A percentile compares a stretch with the other conserved stretches of the same genome.
phyloP scores from a whole-genome alignment of 2,888 invertebrate genomes.

The Cosmorhoe ocellata region DNA sequence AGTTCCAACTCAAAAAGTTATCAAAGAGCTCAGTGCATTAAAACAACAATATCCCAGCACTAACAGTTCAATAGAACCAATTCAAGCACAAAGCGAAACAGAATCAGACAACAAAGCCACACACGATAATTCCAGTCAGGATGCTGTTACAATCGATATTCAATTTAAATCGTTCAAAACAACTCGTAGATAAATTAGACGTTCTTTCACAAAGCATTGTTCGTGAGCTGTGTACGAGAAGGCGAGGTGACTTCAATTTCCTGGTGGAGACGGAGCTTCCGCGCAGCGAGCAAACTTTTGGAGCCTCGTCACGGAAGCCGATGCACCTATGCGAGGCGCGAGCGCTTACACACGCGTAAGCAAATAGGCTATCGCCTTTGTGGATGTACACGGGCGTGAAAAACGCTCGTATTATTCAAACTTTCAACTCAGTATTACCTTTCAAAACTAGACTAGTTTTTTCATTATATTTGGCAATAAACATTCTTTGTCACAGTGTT shows the following conservation, averaged over 20 bases:
- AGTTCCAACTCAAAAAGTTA: conserved; percentile 11
- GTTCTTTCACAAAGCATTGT: conserved; percentile 80
- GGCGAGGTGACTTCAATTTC: conserved; percentile 79
- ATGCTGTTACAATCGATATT: conserved; percentile 65
- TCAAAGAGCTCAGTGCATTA: conserved; percentile 19
- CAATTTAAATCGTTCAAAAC: conserved; percentile 75
- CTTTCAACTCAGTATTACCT: too few relatives aligned
- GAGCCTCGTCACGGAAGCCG: conserved; percentile 66
- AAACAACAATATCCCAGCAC: conserved; percentile 29
- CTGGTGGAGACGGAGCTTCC: conserved; percentile 64
- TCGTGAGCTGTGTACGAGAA: conserved; percentile 48
- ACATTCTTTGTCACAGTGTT: too few relatives aligned
- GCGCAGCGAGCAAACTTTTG: conserved; percentile 62
- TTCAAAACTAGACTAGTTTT: too few relatives aligned
- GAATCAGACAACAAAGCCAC: conserved; percentile 42
- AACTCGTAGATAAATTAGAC: conserved; percentile 76
- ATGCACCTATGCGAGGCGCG: conserved; percentile 62
- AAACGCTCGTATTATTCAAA: too few relatives aligned
- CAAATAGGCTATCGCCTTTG: conserved; percentile 66
- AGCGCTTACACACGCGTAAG: conserved; percentile 56
- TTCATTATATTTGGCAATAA: too few relatives aligned
- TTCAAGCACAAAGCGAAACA: conserved; percentile 34
- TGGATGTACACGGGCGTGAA: conserved; percentile 18
- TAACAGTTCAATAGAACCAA: conserved; percentile 33
- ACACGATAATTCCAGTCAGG: conserved; percentile 38